Evolutionary conservation across 2,113 vertebrate species (phyloP).

Genomic region (Saiga tatarica): DNA sequence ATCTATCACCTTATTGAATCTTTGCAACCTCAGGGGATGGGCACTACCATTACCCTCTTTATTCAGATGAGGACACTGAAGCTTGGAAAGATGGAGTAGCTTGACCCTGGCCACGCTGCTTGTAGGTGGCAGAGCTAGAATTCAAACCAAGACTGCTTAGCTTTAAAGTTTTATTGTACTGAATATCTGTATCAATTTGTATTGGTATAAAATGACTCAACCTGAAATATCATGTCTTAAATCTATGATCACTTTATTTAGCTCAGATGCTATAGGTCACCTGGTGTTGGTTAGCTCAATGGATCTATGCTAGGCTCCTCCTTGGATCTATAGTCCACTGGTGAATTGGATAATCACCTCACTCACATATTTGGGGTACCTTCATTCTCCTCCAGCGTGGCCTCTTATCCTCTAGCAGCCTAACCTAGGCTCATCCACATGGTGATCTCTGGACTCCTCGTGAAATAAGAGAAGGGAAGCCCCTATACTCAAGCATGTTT

Average conservation of each 20-base stretch:
- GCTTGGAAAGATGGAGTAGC: not conserved
- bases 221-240: not conserved
- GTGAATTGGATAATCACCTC: not conserved
- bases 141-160: not conserved
- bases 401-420: not conserved
- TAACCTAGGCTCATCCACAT: not conserved
- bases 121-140: not conserved
- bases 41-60: not conserved
- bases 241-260: not conserved
- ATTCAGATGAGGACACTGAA: not conserved
- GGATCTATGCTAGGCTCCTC: not conserved
- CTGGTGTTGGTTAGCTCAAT: not conserved
- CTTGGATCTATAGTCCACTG: not conserved
- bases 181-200: not conserved
- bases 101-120: not conserved
- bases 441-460: not conserved
- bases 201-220: not conserved
- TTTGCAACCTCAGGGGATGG: not conserved
- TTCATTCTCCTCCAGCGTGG: not conserved
- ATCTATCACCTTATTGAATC: not conserved
- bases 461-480: not conserved
- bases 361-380: not conserved
- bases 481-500: not conserved
- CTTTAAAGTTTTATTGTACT: not conserved
- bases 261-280: not conserved